Percentiles rank a stretch among this genome's conserved stretches.
These are phyloP conservation scores for Corythornis vintsioides DNA, from an alignment of 2,113 vertebrate species.

Conservation along the genomic window DNA sequence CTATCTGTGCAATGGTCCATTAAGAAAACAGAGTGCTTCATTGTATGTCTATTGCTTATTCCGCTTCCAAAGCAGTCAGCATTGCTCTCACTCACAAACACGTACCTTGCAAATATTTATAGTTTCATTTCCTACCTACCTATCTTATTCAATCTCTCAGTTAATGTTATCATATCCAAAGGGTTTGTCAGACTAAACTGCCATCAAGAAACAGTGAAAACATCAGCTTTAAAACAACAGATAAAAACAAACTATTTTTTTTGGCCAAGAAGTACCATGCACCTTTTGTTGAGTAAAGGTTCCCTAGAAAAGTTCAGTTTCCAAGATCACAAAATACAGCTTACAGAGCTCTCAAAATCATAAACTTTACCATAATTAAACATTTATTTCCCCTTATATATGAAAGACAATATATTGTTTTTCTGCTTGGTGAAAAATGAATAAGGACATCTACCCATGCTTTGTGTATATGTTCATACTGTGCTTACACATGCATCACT, in stretches of 20 bases:
- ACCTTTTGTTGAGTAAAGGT: neutral
- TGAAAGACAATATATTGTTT: neutral
- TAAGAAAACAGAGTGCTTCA: slow-evolving; percentile 50
- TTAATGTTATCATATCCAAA: neutral
- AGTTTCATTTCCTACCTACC: slow-evolving; percentile 24
- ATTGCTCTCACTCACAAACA: slow-evolving; percentile 14
- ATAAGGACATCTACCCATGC: neutral
- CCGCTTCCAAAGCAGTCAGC: neutral
- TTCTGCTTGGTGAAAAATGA: neutral
- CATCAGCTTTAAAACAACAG: neutral
- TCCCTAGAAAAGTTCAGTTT: neutral
- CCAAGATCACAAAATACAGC: neutral
- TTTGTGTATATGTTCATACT: neutral
- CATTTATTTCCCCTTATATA: neutral
- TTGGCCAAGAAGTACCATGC: neutral
- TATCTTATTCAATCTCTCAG: slow-evolving; percentile 5
- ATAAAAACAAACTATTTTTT: neutral
- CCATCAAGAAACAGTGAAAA: neutral
- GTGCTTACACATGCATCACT: neutral
- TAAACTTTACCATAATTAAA: neutral
- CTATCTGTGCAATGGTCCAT: slow-evolving; percentile 1
- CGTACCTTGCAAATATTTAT: slow-evolving; percentile 29
- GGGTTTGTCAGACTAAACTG: neutral
- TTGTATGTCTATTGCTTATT: neutral
- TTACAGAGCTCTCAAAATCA: neutral